Percentiles rank a stretch among this genome's conserved stretches.
These are phyloP conservation scores for Toxotes jaculatrix DNA, from an alignment of 2,113 vertebrate species.

Conservation along the genomic window DNA sequence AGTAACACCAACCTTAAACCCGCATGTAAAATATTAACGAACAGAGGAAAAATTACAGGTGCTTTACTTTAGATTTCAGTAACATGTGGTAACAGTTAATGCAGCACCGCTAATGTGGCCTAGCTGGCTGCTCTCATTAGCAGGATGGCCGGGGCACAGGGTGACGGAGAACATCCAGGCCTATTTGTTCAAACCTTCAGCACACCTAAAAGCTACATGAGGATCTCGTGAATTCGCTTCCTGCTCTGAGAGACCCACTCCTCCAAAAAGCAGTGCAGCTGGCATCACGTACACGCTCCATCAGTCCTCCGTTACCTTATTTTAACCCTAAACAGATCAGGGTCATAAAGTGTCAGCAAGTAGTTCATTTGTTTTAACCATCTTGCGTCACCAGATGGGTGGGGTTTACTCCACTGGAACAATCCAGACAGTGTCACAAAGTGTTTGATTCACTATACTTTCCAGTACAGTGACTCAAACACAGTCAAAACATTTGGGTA, in stretches of 20 bases:
- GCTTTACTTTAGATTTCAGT: conserved; percentile 70
- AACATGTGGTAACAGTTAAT: conserved; percentile 82
- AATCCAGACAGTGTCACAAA: conserved; percentile 24
- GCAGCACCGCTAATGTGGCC: conserved; percentile 64
- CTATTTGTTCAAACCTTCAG: conserved; percentile 69
- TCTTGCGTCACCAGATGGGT: conserved; percentile 28
- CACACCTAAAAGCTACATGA: conserved; percentile 47
- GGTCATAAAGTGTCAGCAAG: conserved; percentile 42
- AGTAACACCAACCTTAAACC: conserved; percentile 57
- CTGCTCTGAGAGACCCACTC: conserved; percentile 48
- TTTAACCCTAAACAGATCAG: conserved; percentile 58
- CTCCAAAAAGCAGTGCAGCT: conserved; percentile 37
- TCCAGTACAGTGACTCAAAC: background rate
- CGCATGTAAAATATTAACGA: conserved; percentile 74
- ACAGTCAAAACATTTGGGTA: conserved; percentile 47
- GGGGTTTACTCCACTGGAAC: conserved; percentile 45
- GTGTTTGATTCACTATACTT: conserved; percentile 44
- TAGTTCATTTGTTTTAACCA: conserved; percentile 60
- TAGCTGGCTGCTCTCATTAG: conserved; percentile 74
- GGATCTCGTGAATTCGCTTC: conserved; percentile 61
- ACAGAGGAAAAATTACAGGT: conserved; percentile 73
- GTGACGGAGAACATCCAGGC: conserved; percentile 64
- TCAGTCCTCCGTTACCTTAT: conserved; percentile 66
- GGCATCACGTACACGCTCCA: conserved; percentile 51
- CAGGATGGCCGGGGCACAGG: conserved; percentile 53